Evolutionary conservation across 2,888 invertebrate genomes (phyloP).

Genomic region (Caenorhabditis imperialis): DNA sequence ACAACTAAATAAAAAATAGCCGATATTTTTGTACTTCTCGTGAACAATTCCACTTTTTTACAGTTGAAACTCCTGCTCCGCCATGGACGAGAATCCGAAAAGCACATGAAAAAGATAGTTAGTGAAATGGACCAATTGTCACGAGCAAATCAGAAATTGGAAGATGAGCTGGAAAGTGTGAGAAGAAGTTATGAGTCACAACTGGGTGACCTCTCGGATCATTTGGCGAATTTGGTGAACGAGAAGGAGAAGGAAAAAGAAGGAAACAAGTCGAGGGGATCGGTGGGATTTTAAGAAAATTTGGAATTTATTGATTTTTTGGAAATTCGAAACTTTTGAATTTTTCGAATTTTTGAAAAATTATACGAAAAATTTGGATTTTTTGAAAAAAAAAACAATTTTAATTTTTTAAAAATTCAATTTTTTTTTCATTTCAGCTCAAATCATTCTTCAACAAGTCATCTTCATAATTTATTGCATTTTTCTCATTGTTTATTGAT

Average conservation of each 20-base stretch:
- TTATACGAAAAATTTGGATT: not conserved
- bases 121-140: slow-evolving; percentile 3
- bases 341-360: not conserved
- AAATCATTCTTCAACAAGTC: slow-evolving; percentile 45
- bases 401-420: not conserved
- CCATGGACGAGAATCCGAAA: slow-evolving; percentile 18
- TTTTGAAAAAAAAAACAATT: too few relatives aligned
- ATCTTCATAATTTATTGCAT: not conserved
- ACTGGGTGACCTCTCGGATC: slow-evolving; percentile 86
- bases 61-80: slow-evolving; percentile 44
- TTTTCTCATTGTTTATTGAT: too few relatives aligned
- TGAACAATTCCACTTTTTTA: slow-evolving; percentile 8
- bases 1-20: not conserved
- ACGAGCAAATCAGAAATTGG: slow-evolving; percentile 59
- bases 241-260: slow-evolving; percentile 82
- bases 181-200: slow-evolving; percentile 84
- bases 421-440: slow-evolving; percentile 23
- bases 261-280: slow-evolving; percentile 22
- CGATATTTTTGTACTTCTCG: not conserved
- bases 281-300: too few relatives aligned
- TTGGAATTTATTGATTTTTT: too few relatives aligned
- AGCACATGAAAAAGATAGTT: slow-evolving; percentile 7
- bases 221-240: slow-evolving; percentile 87
- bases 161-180: slow-evolving; percentile 85
- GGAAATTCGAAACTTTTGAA: too few relatives aligned